These are phyloP conservation scores for Scaptomyza flava DNA, from an alignment of 2,888 invertebrate species.

Conservation along the genomic window DNA sequence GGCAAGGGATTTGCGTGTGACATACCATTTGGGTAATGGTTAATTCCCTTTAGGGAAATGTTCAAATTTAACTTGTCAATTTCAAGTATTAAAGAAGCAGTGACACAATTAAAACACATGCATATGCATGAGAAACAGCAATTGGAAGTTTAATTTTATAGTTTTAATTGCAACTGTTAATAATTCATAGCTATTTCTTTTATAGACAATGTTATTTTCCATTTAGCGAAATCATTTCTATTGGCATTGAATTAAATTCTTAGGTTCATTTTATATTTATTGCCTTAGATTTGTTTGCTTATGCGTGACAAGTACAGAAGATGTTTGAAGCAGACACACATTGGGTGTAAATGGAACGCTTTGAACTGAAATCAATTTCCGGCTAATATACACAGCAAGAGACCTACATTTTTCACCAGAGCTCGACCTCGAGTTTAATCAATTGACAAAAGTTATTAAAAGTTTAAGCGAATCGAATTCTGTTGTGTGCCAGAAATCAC, in stretches of 20 bases:
- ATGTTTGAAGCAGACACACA: neutral
- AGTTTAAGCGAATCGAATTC: constrained; percentile 62
- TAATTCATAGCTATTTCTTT: neutral
- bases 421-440: constrained; percentile 49
- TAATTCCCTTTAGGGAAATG: constrained; percentile 1
- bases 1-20: neutral
- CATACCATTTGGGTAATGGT: neutral
- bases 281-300: neutral
- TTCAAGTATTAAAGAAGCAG: neutral
- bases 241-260: neutral
- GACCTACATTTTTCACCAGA: constrained; percentile 22
- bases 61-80: constrained; percentile 8
- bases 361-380: constrained; percentile 55
- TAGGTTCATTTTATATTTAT: constrained; percentile 1
- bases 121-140: neutral
- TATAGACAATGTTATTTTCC: neutral
- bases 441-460: constrained; percentile 80
- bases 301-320: neutral
- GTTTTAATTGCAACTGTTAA: neutral
- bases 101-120: neutral
- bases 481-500: constrained; percentile 61
- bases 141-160: neutral
- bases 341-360: constrained; percentile 32
- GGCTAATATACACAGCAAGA: constrained; percentile 32
- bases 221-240: neutral